These are phyloP conservation scores for Salvator merianae DNA, from an alignment of 2,113 vertebrate species.

Conservation along the genomic window DNA sequence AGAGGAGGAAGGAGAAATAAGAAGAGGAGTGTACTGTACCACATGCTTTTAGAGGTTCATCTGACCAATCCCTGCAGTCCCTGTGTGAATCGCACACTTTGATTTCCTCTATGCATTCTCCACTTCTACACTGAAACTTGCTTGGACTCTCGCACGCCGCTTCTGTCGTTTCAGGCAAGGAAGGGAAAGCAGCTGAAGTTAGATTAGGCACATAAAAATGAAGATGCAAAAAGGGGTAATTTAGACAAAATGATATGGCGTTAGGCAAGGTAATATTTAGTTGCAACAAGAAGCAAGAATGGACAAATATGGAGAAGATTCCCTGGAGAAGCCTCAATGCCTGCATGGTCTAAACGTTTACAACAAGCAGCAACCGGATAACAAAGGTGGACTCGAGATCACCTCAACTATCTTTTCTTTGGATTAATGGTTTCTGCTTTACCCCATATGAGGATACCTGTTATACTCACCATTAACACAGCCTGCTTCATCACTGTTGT, in stretches of 20 bases:
- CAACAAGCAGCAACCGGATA: not conserved
- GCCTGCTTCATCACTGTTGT: slow-evolving; percentile 91
- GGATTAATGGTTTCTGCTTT: not conserved
- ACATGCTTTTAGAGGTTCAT: slow-evolving; percentile 94
- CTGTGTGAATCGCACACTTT: slow-evolving; percentile 93
- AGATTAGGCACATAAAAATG: slow-evolving; percentile 47
- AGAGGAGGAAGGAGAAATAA: slow-evolving; percentile 59
- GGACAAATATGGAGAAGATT: slow-evolving; percentile 31
- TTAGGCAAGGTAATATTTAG: slow-evolving; percentile 56
- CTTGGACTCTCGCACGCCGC: slow-evolving; percentile 88
- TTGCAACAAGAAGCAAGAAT: slow-evolving; percentile 30
- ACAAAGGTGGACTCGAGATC: not conserved
- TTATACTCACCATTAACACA: slow-evolving; percentile 86
- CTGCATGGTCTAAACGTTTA: not conserved
- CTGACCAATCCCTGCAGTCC: slow-evolving; percentile 97
- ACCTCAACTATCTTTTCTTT: not conserved
- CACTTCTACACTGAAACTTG: slow-evolving; percentile 95
- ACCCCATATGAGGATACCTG: fast-evolving
- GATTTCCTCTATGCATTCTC: slow-evolving; percentile 92
- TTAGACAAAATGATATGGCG: slow-evolving; percentile 57
- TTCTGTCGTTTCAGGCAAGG: slow-evolving; percentile 80
- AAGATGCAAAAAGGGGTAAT: slow-evolving; percentile 50
- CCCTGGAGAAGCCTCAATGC: slow-evolving; percentile 27
- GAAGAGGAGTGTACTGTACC: slow-evolving; percentile 82
- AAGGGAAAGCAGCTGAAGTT: slow-evolving; percentile 67